Evolutionary conservation across 2,888 invertebrate species (phyloP), one percentile per base, ranked within the genome.

Genomic region (Metopia argyrocephala): DNA sequence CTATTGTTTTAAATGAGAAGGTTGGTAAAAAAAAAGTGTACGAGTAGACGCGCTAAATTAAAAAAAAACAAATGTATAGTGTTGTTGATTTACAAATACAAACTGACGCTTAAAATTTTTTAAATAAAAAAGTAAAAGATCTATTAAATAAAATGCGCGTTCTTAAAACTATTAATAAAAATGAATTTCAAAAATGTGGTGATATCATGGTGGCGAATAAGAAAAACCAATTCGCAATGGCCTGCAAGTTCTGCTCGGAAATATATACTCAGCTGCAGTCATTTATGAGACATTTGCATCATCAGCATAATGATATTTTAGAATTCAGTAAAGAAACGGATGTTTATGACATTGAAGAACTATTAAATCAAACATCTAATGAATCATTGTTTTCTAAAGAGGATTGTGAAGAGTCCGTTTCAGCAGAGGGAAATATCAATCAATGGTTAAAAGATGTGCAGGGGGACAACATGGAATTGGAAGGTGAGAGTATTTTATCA

Each of bases 161-260:
- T 48, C 2, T 79, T 0, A 83, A 74, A 4, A 15, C 25, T 15
- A 31, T 48, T 20, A 57, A 28, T 38, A 31, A 54, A n/a, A 18
- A 82, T 0, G 68, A 85, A n/a, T 86, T 84, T 4, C 79, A 86
- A 48, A 86, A 85, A 66, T 87, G 87, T 56, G 87, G 87, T 3
- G 86, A 85, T 71, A 85, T 87, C 3, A 78, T 86, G n/a, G 73
- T 86, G 25, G 85, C 86, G 0, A 18, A 78, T 2, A 84, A 82
- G 18, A 69, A 83, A 20, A 86, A 86, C 25, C 25, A 69, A 52
- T 71, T 85, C 9, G 85, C 83, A 1, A 28, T 87, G 70, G 82
- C 62, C 52, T 87, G 87, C n/a, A 80, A 71, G 15, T 85, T 83
- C 56, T 87, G 87, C 46, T 65, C 65, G 5, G 80, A 82, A 15